Evolutionary conservation across 2,888 invertebrate species (phyloP), one percentile per base, ranked within the genome.

Genomic region (Hemicrepidius hirtus): DNA sequence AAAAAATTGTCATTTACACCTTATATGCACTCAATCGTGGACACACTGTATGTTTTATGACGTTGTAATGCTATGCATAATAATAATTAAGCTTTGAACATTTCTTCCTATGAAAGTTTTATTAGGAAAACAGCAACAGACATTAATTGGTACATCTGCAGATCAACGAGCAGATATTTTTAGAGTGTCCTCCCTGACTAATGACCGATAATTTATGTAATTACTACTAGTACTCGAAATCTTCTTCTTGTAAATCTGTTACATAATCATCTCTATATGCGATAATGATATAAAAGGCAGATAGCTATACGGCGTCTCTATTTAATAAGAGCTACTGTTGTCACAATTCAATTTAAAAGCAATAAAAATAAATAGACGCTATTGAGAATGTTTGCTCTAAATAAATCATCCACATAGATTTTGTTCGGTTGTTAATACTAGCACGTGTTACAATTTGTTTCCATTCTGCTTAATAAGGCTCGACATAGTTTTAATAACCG

Each of bases 271-370:
- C 1, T 40, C 37, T 63, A 28, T 28, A 20, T 21, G 24, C 37
- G 12, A 49, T 60, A 68, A 68, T 60, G 40, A 60, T 60, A 60
- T 68, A 50, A 53, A 60, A 49, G 40, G 32, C 13, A 28, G 7
- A n/a, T n/a, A 5, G 40, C 37, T 20, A n/a, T n/a, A 60, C 13
- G 20, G 35, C 68, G 59, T 66, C 32, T 62, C 32, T 66, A 64
- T 46, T 70, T 65, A 71, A 66, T 65, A 59, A 16, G 60, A 46
- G 44, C 44, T 16, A 44, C 46, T 67, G 46, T 60, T 41, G 66
- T 62, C 53, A 63, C 67, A 46, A 72, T 63, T 72, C 72, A 72
- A 72, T 72, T 72, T 72, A 72, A 72, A 67, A 72, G 57, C 62
- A 72, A 72, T 72, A 62, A 67, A 72, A 63, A 32, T 68, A 72